Percentiles rank a stretch among this genome's conserved stretches.
Evolutionary conservation across 2,113 vertebrate genomes (phyloP).

Genomic region (Tragulus kanchil): DNA sequence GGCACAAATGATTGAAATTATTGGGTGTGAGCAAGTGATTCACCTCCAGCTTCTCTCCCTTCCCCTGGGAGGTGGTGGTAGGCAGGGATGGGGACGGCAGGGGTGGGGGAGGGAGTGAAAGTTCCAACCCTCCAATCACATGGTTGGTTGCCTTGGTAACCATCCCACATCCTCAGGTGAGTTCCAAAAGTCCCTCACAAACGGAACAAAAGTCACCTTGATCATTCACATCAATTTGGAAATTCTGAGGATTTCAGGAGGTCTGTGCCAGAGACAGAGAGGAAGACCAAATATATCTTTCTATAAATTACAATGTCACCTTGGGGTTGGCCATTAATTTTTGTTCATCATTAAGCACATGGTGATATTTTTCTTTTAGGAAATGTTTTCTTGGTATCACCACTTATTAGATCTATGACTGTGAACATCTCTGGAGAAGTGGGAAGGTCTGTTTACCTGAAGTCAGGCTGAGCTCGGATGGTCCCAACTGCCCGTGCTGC

Average conservation of each 20-base stretch:
- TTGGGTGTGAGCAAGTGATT: background rate
- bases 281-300: background rate
- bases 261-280: background rate
- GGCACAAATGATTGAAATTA: background rate
- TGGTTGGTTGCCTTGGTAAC: background rate
- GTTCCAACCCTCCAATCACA: background rate
- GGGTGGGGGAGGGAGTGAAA: background rate
- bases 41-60: background rate
- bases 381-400: background rate
- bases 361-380: background rate
- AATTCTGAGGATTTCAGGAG: background rate
- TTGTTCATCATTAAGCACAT: background rate
- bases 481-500: fast-evolving
- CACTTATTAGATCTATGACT: background rate
- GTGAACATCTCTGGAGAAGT: no score
- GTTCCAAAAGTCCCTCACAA: background rate
- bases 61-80: background rate
- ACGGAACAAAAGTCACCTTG: background rate
- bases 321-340: background rate
- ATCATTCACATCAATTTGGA: background rate
- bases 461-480: background rate
- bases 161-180: background rate
- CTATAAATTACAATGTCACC: background rate
- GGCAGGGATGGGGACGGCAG: no score
- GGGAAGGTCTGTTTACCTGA: background rate